Evolutionary conservation across 2,888 invertebrate genomes (phyloP), one percentile per base, ranked within the genome.

Genomic region (Cantharis nigra): DNA sequence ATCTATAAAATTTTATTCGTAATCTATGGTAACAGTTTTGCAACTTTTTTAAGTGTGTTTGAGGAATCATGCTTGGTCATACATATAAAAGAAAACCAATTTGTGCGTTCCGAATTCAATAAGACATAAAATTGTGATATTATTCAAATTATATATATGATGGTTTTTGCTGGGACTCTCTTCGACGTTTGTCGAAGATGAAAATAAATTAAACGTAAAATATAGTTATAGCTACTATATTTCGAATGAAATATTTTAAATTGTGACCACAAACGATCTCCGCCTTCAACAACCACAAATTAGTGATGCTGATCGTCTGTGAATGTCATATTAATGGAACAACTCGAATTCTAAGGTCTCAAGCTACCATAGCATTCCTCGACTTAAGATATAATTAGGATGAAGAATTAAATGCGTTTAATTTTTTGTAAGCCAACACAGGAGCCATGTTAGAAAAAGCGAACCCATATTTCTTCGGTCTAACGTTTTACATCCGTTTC

Each of bases 271-370:
- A 72, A 76, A 69, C 63, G 72, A 70, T 70, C 64, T 71, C 71
- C 76, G 73, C 72, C 76, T 77, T 75, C 72, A 72, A 72, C 76
- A 73, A 73, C 73, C 76, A 76, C 73, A 76, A 67, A 78, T 78
- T 78, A 78, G 76, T 74, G 67, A 62, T 64, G 74, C 76, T 78
- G 76, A 78, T 76, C 78, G 78, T 78, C 76, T 71, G 74, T 69
- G 76, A 76, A 78, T 78, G 76, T 76, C 78, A 76, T 76, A 78
- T 76, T 76, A 78, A 78, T 76, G 76, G 72, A 77, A 71, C 71
- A 64, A 71, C 74, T 72, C 74, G 63, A 73, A 77, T 65, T 73
- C 70, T 33, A 13, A 28, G 70, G 65, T 70, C 74, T 69, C 49
- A 20, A 69, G 69, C 71, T 69, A 71, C 74, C 71, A 71, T 72